Evolutionary conservation across 2,888 invertebrate species (phyloP), one percentile per base, ranked within the genome.

Genomic region (Alviniconcha strummeri): DNA sequence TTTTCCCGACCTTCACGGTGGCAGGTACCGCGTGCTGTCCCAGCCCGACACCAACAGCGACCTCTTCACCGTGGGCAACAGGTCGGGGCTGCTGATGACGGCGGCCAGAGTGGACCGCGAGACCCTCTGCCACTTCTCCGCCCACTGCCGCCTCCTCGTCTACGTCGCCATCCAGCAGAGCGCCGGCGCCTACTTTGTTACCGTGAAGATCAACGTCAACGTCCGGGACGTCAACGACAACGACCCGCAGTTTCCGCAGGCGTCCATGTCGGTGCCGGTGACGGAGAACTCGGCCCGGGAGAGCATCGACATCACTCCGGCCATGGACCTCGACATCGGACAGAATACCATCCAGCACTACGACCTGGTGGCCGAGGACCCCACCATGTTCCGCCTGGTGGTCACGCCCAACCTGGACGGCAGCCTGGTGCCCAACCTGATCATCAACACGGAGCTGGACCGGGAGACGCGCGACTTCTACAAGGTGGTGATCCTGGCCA

Each of bases 151-250:
- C 78, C 84, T 86, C 56, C 75, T n/a, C 17, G 80, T 86, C 5
- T 80, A 75, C 83, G 85, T 84, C 17, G 84, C 86, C n/a, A 85
- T 85, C 8, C 84, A 83, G 71, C 85, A 85, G n/a, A 80, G 76
- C 52, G 81, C 83, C 54, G 86, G 86, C 2, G 84, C 85, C 60
- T 85, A 85, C 76, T 86, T 86, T 52, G 82, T 80, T 75, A 85
- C 84, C 0, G 83, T 86, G 79, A 85, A 83, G 60, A 81, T 86
- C 60, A 82, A 80, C 57, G 83, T 86, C 52, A 79, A 78, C 60
- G 55, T 86, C 4, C 64, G 80, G 15, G 86, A 86, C 83, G 84
- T 85, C 74, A 86, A 86, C 81, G 86, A 86, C 82, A 84, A 86
- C 79, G 77, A 83, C 15, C 86, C 86, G 4, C 78, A 67, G n/a